phyloP scores from a whole-genome alignment of 2,113 vertebrate species.

The Cariama cristata region DNA sequence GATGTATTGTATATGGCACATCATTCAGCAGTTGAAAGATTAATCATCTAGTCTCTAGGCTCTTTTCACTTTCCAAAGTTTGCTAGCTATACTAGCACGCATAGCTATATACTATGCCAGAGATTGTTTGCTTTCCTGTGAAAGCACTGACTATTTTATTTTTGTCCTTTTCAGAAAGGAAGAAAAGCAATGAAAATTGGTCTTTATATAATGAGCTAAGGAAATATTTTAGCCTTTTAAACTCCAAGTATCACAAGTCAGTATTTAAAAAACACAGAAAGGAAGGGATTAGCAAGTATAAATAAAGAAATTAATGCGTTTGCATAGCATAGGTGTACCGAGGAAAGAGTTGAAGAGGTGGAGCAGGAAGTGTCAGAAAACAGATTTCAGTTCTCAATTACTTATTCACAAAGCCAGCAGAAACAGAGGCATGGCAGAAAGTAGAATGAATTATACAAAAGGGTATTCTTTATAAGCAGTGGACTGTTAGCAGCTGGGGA shows the following conservation, averaged over 20 bases:
- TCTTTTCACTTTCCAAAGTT: slow-evolving; percentile 3
- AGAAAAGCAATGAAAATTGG: not conserved
- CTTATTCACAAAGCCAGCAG: not conserved
- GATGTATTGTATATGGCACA: not conserved
- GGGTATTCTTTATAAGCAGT: not conserved
- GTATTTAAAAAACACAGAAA: not conserved
- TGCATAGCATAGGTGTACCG: not conserved
- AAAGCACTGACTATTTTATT: not conserved
- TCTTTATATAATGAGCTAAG: not conserved
- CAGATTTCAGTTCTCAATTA: not conserved
- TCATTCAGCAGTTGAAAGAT: not conserved
- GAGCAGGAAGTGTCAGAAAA: not conserved
- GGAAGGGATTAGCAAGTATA: not conserved
- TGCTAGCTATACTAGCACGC: not conserved
- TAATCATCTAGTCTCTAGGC: not conserved
- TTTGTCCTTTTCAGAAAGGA: not conserved
- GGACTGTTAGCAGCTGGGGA: not conserved
- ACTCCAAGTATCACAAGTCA: not conserved
- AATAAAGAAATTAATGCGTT: not conserved
- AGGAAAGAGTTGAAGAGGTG: not conserved
- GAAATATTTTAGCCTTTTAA: not conserved
- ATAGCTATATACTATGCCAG: not conserved
- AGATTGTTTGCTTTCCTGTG: not conserved
- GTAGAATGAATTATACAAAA: not conserved
- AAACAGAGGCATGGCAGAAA: not conserved